These are phyloP conservation scores for Palythoa caribaeorum DNA, from an alignment of 92 coral and sea anemone species.

Conservation along the genomic window DNA sequence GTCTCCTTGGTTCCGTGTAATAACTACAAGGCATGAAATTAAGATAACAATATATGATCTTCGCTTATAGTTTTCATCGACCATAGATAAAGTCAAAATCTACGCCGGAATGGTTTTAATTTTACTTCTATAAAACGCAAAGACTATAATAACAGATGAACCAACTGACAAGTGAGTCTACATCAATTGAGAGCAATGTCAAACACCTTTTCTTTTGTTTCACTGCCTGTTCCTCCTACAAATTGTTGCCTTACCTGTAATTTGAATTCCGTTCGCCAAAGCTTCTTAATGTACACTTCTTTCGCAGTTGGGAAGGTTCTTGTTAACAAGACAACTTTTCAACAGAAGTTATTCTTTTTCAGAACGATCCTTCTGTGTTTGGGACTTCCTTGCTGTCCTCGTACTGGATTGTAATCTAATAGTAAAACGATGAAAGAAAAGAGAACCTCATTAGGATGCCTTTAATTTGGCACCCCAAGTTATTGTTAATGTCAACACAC, in stretches of 20 bases:
- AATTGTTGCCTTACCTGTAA: neutral
- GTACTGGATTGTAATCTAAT: neutral
- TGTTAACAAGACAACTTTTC: neutral
- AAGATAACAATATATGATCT: neutral
- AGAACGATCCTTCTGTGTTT: neutral
- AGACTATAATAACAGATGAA: neutral
- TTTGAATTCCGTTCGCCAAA: neutral
- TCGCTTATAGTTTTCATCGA: neutral
- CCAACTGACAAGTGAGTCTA: neutral
- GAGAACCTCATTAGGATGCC: neutral
- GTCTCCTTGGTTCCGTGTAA: neutral
- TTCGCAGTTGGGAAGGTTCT: neutral
- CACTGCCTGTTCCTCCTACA: neutral
- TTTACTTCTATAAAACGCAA: neutral
- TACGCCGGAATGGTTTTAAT: neutral
- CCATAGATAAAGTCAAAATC: neutral
- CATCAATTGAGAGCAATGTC: neutral
- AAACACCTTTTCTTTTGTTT: too few relatives aligned
- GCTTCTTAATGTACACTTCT: neutral
- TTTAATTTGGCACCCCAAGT: neutral
- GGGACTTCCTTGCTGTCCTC: neutral
- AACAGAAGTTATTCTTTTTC: neutral
- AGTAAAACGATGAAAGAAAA: neutral
- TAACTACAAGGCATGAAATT: neutral
- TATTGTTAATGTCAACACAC: slow-evolving; percentile 3